phyloP scores from a whole-genome alignment of 2,888 invertebrate genomes.

The Chydorus sphaericus region DNA sequence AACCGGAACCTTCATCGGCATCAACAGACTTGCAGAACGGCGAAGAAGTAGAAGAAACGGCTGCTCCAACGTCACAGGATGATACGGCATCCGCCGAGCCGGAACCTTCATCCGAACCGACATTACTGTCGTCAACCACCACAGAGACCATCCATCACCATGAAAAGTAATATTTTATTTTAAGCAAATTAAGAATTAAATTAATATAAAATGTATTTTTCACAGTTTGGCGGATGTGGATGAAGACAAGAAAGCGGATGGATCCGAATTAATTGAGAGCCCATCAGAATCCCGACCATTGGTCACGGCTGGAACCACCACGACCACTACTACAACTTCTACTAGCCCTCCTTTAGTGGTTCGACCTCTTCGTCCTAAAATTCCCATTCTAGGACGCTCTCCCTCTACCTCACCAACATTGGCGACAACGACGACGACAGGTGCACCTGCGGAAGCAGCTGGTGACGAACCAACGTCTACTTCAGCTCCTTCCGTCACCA shows the following conservation, averaged over 20 bases:
- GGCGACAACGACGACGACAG: not conserved
- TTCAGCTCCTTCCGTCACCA: not conserved
- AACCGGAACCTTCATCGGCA: conserved; percentile 25
- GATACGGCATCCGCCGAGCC: no score
- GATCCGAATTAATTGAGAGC: not conserved
- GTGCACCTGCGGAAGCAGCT: not conserved
- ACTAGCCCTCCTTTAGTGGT: not conserved
- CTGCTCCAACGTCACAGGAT: no score
- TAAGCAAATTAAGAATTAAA: no score
- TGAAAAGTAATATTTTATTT: no score
- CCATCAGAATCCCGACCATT: not conserved
- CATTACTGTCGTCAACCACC: conserved; percentile 17
- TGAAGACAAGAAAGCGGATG: no score
- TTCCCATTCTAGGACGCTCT: not conserved
- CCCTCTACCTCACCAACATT: not conserved
- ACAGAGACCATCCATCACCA: not conserved
- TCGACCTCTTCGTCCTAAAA: not conserved
- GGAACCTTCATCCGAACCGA: conserved; percentile 24
- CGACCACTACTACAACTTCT: not conserved
- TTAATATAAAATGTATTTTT: no score
- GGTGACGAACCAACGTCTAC: not conserved
- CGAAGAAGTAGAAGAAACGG: no score
- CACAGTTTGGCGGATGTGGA: no score
- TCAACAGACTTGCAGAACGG: no score
- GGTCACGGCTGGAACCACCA: not conserved